Percentiles rank a stretch among this genome's conserved stretches.
Evolutionary conservation across 35 echinoderm and acorn worm genomes (phyloP).

Genomic region (Amphiura filiformis): DNA sequence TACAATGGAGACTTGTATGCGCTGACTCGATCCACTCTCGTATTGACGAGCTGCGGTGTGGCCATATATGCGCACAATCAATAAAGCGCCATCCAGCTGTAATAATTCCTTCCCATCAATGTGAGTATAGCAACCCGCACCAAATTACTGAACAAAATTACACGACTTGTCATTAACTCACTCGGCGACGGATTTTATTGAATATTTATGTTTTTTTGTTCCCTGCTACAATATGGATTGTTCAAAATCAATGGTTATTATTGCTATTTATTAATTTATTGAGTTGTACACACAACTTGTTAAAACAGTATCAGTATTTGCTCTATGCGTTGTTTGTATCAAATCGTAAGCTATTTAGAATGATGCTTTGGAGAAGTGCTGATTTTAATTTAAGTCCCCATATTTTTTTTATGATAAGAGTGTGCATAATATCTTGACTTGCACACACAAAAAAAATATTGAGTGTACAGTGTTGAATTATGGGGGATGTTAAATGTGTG

Average conservation of each 20-base stretch:
- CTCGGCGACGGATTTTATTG: neutral
- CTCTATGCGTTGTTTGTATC: neutral
- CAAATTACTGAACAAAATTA: neutral
- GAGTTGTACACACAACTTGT: neutral
- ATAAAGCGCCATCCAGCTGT: neutral
- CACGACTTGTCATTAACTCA: neutral
- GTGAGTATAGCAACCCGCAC: neutral
- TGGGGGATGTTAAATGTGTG: constrained; percentile 10
- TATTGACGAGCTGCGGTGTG: neutral
- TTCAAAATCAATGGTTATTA: too few species aligned
- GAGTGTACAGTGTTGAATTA: neutral
- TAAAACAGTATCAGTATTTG: neutral
- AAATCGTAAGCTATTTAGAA: neutral
- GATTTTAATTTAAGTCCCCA: neutral
- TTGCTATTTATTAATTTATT: neutral
- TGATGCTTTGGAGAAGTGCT: neutral
- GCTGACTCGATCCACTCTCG: neutral
- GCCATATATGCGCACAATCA: neutral
- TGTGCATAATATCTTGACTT: neutral
- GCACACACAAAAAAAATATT: neutral
- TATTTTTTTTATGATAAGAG: neutral
- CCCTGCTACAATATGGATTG: neutral
- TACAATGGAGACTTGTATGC: neutral
- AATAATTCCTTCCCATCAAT: neutral
- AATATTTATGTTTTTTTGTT: neutral